A percentile compares a stretch with the other conserved stretches of the same genome.
These are phyloP conservation scores for Leptura quadrifasciata DNA, from an alignment of 2,888 invertebrate genomes.

Conservation along the genomic window DNA sequence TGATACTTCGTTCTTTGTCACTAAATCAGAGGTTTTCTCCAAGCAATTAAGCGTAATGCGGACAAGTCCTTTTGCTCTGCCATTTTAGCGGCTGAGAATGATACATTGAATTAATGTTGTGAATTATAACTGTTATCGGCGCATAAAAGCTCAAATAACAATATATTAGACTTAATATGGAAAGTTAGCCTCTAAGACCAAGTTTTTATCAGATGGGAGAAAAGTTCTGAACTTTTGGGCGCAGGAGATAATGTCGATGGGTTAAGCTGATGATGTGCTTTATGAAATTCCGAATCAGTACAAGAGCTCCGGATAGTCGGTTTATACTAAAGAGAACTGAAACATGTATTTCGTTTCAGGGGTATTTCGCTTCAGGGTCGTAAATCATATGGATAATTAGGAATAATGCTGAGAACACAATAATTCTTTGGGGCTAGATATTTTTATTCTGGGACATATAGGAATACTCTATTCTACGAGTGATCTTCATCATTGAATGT, in stretches of 20 bases:
- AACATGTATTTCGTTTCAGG: slow-evolving; percentile 35
- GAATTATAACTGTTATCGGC: slow-evolving; percentile 44
- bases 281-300: slow-evolving; percentile 33
- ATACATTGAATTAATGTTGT: slow-evolving; percentile 18
- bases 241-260: slow-evolving; percentile 55
- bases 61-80: neutral
- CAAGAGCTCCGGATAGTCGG: neutral
- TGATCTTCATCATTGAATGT: no score
- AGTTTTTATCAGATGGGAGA: slow-evolving; percentile 45
- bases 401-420: slow-evolving; percentile 32
- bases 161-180: slow-evolving; percentile 50
- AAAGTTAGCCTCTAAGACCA: slow-evolving; percentile 34
- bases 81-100: slow-evolving; percentile 8
- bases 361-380: slow-evolving; percentile 31
- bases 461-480: neutral
- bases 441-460: neutral
- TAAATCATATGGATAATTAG: slow-evolving; percentile 39
- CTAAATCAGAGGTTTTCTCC: neutral
- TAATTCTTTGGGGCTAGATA: slow-evolving; percentile 19
- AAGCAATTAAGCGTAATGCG: slow-evolving; percentile 11
- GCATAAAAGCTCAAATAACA: slow-evolving; percentile 33
- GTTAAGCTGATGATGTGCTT: slow-evolving; percentile 53
- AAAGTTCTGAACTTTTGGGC: slow-evolving; percentile 55
- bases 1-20: neutral
- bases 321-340: slow-evolving; percentile 2